Percentiles rank a stretch among this genome's conserved stretches.
These are phyloP conservation scores for Dasypogon diadema DNA, from an alignment of 2,888 invertebrate genomes.

Conservation along the genomic window DNA sequence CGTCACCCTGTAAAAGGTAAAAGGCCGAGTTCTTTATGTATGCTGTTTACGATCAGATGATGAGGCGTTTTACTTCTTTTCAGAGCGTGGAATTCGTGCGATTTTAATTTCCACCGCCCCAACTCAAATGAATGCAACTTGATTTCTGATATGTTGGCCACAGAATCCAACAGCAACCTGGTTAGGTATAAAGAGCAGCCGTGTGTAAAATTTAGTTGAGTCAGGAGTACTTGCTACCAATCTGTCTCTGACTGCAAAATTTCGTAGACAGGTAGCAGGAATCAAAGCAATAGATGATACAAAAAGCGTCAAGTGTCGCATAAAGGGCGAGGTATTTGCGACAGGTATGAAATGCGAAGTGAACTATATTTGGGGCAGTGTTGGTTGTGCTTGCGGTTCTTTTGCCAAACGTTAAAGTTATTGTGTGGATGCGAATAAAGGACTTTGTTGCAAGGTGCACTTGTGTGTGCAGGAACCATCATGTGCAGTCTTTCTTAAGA, in stretches of 20 bases:
- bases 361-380: neutral
- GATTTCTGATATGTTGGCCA: neutral
- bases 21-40: slow-evolving; percentile 1
- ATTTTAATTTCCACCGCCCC: slow-evolving; percentile 1
- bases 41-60: neutral
- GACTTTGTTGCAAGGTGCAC: slow-evolving; percentile 26
- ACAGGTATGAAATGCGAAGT: neutral
- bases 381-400: slow-evolving; percentile 3
- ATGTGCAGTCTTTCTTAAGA: slow-evolving; percentile 32
- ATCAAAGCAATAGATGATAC: neutral
- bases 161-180: neutral
- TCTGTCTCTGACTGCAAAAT: slow-evolving; percentile 29
- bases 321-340: slow-evolving; percentile 21
- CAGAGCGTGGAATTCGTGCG: neutral
- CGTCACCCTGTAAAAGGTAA: neutral
- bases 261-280: neutral
- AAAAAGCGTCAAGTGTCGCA: neutral
- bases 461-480: slow-evolving; percentile 25
- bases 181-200: slow-evolving; percentile 22
- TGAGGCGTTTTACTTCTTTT: neutral
- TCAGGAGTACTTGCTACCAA: slow-evolving; percentile 16
- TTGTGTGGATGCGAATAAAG: slow-evolving; percentile 23
- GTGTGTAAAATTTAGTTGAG: slow-evolving; percentile 35
- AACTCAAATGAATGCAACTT: neutral
- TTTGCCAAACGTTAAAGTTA: neutral